Percentiles rank a stretch among this genome's conserved stretches.
These are phyloP conservation scores for Hemaris fuciformis DNA, from an alignment of 2,888 invertebrate genomes.

Conservation along the genomic window DNA sequence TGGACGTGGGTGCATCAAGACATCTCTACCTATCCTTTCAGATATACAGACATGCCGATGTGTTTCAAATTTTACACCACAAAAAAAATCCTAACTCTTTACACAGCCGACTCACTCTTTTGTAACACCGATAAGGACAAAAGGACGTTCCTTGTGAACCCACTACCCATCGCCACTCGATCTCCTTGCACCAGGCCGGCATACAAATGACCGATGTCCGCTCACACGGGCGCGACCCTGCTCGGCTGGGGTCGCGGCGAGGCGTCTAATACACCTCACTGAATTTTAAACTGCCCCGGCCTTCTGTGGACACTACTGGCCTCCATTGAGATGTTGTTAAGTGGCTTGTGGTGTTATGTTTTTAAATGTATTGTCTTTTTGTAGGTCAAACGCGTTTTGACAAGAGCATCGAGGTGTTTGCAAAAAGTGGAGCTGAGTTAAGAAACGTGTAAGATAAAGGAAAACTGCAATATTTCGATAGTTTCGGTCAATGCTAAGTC, in stretches of 20 bases:
- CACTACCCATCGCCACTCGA: neutral
- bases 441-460: too few relatives aligned
- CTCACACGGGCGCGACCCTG: conserved; percentile 28
- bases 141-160: neutral
- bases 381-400: neutral
- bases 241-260: conserved; percentile 31
- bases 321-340: neutral
- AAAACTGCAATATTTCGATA: too few relatives aligned
- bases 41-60: too few relatives aligned
- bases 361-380: neutral
- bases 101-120: neutral
- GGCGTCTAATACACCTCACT: conserved; percentile 20
- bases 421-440: too few relatives aligned
- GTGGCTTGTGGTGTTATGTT: neutral
- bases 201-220: conserved; percentile 22
- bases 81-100: neutral
- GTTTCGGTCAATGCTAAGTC: too few relatives aligned
- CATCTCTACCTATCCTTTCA: too few relatives aligned
- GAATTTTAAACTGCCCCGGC: neutral
- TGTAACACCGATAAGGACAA: neutral
- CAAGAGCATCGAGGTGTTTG: neutral
- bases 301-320: neutral
- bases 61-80: neutral
- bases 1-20: too few relatives aligned
- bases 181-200: neutral